A percentile compares a stretch with the other conserved stretches of the same genome.
Evolutionary conservation across 2,888 invertebrate genomes (phyloP).

Genomic region (Callyntrura sp.): DNA sequence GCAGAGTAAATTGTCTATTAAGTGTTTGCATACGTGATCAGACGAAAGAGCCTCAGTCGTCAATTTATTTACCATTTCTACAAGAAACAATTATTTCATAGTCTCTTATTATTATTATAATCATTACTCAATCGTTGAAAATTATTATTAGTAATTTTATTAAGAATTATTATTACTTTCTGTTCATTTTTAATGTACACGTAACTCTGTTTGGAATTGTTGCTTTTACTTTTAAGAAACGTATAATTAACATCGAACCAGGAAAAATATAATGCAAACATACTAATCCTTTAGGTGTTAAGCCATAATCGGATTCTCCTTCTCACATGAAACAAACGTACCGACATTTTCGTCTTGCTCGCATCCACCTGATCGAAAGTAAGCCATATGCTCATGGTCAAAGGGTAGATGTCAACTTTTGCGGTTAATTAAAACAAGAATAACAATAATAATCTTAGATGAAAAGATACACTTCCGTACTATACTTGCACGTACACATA

Average conservation of each 20-base stretch:
- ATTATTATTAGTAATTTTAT: conserved; percentile 1
- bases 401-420: background rate
- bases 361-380: background rate
- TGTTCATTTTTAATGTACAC: conserved; percentile 9
- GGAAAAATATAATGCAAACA: conserved; percentile 68
- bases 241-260: conserved; percentile 42
- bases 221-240: background rate
- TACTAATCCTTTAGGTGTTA: background rate
- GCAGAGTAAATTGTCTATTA: conserved; percentile 47
- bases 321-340: background rate
- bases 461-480: conserved; percentile 4
- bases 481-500: background rate
- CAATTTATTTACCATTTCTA: conserved; percentile 24
- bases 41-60: conserved; percentile 61
- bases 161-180: conserved; percentile 7
- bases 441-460: conserved; percentile 44
- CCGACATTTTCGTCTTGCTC: conserved; percentile 28
- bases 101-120: conserved; percentile 8
- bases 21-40: conserved; percentile 54
- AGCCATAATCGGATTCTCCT: background rate
- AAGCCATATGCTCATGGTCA: conserved; percentile 33
- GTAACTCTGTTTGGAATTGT: conserved; percentile 54
- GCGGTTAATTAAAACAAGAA: conserved; percentile 51
- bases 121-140: background rate
- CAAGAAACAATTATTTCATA: conserved; percentile 10